Evolutionary conservation across 2,113 vertebrate genomes (phyloP), one percentile per base, ranked within the genome.

Genomic region (Pycnonotus jocosus): DNA sequence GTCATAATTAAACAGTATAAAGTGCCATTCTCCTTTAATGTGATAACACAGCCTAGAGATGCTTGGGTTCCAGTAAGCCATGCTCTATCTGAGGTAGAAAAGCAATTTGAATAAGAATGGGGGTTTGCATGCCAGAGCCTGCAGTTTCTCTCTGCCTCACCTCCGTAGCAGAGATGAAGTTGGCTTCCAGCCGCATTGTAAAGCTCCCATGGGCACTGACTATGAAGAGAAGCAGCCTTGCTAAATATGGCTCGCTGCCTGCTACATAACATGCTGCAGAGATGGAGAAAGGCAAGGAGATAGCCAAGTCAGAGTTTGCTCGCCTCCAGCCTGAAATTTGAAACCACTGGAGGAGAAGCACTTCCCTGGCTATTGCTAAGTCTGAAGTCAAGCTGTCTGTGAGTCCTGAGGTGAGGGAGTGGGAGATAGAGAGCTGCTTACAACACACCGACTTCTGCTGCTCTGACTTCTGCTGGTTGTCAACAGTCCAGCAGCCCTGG

Each of bases 21-120:
- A 84, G 64, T 53, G 64, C 56, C 20, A 10, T 61, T 93, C 72
- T 64, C 44, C 28, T 91, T 89, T 92, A 77, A 85, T 94, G 78
- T 91, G 83, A 68, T 58, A 66, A 40, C 33, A 22, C 6, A 70
- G 60, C 38, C 30, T 60, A 54, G 81, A 83, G 74, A 90, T 76
- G 60, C 86, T 76, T 57, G 47, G 94, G 80, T 94, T 87, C 62
- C 74, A 64, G 56, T 62, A 71, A 80, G 84, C 74, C 71, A 3
- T 73, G 58, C 33, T 81, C 79, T 81, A 57, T 85, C 69, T 57
- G 51, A 80, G 68, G 71, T 4, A 86, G 85, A 74, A 91, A 56
- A 90, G 60, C 51, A n/a, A 61, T 94, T 71, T 94, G 87, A 89
- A 31, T 93, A 68, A 88, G 78, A 91, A 94, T 60, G 64, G 82